Percentiles rank a stretch among this genome's conserved stretches.
These are phyloP conservation scores for Apeltes quadracus DNA, from an alignment of 2,113 vertebrate genomes.

Conservation along the genomic window DNA sequence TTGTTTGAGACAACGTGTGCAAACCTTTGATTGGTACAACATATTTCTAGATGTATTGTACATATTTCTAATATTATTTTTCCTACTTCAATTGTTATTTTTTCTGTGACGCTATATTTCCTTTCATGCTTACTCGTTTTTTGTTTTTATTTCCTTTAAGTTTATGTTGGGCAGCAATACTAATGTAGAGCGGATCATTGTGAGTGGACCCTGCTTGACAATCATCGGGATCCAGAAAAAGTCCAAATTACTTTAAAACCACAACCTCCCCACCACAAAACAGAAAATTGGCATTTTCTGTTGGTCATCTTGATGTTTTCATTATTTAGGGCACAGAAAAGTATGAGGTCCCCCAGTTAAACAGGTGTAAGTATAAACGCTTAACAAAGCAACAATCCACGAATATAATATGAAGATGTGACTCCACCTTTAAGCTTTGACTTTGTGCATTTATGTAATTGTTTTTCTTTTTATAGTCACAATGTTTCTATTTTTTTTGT, in stretches of 20 bases:
- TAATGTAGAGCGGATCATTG: background rate
- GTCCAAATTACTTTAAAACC: background rate
- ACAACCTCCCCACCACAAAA: background rate
- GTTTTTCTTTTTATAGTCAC: background rate
- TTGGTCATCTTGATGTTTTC: background rate
- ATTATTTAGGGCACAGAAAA: background rate
- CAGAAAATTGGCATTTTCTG: background rate
- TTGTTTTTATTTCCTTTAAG: background rate
- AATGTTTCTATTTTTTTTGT: background rate
- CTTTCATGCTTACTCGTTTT: background rate
- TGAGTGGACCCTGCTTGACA: background rate
- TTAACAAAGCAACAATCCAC: too few species aligned
- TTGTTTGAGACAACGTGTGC: too few species aligned
- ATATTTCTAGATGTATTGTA: background rate
- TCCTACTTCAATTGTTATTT: background rate
- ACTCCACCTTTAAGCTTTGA: background rate
- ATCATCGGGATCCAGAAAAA: background rate
- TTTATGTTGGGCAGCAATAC: background rate
- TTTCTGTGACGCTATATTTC: background rate
- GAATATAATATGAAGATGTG: too few species aligned
- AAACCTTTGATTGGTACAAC: background rate
- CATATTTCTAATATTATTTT: background rate
- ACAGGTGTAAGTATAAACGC: too few species aligned
- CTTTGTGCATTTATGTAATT: background rate
- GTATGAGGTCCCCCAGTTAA: background rate